These are phyloP conservation scores for Erannis defoliaria DNA, from an alignment of 2,888 invertebrate genomes.

Conservation along the genomic window DNA sequence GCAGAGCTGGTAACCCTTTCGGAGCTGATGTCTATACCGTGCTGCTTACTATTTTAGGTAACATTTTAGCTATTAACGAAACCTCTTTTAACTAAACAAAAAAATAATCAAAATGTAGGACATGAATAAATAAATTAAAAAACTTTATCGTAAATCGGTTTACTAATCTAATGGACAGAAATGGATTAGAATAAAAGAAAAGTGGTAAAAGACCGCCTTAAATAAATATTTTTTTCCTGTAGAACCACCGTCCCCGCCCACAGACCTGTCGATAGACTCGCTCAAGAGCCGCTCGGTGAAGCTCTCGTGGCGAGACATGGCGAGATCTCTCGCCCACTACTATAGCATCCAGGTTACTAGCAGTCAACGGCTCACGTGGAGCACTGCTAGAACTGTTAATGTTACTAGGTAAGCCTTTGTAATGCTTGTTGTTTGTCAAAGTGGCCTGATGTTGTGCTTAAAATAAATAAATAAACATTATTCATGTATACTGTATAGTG, in stretches of 20 bases:
- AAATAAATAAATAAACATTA: too few species aligned
- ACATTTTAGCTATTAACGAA: slow-evolving; percentile 17
- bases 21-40: slow-evolving; percentile 79
- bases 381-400: slow-evolving; percentile 72
- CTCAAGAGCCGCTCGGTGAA: slow-evolving; percentile 77
- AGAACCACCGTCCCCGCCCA: slow-evolving; percentile 81
- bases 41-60: slow-evolving; percentile 77
- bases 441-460: background rate
- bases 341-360: slow-evolving; percentile 76
- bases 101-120: too few species aligned
- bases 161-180: too few species aligned
- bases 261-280: slow-evolving; percentile 78
- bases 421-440: background rate
- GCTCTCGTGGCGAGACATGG: slow-evolving; percentile 78
- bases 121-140: too few species aligned
- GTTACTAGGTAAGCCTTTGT: slow-evolving; percentile 69
- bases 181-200: too few species aligned
- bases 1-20: slow-evolving; percentile 80
- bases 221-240: slow-evolving; percentile 13
- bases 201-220: too few species aligned
- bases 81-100: background rate
- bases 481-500: too few species aligned
- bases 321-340: slow-evolving; percentile 74
- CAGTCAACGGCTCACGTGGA: slow-evolving; percentile 75
- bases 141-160: too few species aligned